phyloP scores from a whole-genome alignment of 1,140 invertebrate species.

The Penaeus japonicus region DNA sequence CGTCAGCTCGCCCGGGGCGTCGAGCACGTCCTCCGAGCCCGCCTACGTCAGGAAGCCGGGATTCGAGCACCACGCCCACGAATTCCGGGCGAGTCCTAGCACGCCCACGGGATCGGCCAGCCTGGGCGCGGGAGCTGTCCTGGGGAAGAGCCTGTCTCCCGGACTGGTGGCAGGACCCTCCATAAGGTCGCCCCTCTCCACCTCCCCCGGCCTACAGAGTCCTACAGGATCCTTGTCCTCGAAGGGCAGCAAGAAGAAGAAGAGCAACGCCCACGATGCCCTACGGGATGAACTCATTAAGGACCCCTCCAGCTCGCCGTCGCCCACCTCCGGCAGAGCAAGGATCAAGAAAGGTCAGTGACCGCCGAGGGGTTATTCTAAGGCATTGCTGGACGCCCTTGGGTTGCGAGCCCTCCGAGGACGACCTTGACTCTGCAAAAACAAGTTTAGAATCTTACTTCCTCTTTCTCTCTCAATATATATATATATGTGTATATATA shows the following conservation, averaged over 20 bases:
- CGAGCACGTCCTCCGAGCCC: slow-evolving; percentile 66
- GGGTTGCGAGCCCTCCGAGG: no score
- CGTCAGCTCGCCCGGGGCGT: slow-evolving; percentile 59
- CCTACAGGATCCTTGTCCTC: slow-evolving; percentile 30
- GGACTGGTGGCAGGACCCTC: not conserved
- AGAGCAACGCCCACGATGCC: slow-evolving; percentile 18
- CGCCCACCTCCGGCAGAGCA: not conserved
- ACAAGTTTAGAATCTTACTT: no score
- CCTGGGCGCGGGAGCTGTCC: not conserved
- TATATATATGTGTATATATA: no score
- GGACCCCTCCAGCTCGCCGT: not conserved
- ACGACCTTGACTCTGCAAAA: no score
- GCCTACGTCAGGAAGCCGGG: slow-evolving; percentile 65
- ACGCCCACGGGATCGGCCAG: not conserved
- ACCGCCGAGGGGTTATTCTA: not conserved
- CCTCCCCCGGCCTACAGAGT: slow-evolving; percentile 19
- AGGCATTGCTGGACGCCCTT: no score
- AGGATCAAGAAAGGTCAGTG: slow-evolving; percentile 43
- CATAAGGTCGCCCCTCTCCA: slow-evolving; percentile 33
- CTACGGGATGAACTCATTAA: not conserved
- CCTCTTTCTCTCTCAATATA: no score
- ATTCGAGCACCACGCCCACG: slow-evolving; percentile 64
- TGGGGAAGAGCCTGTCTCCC: not conserved
- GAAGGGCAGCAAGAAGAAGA: slow-evolving; percentile 50
- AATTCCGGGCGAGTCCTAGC: slow-evolving; percentile 20